These are phyloP conservation scores for Ophthalmolycus amberensis DNA, from an alignment of 2,113 vertebrate genomes.

Conservation along the genomic window DNA sequence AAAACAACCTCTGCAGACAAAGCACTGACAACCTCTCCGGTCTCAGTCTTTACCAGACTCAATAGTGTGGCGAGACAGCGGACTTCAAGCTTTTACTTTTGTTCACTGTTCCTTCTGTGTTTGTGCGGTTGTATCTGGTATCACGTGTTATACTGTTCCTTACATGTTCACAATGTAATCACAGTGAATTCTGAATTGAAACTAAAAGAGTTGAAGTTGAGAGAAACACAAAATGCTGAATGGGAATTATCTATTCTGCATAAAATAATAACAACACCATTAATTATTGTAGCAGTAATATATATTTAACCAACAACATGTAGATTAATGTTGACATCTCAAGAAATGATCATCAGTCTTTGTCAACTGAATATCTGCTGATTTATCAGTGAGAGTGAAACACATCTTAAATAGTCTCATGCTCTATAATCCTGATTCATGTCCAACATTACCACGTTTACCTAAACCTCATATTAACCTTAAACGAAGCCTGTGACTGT, in stretches of 20 bases:
- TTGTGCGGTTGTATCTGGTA: neutral
- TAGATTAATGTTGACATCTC: neutral
- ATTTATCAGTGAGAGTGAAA: neutral
- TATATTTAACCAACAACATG: neutral
- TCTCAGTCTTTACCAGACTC: neutral
- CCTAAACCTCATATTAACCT: neutral
- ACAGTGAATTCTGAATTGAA: neutral
- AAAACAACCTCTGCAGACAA: conserved; percentile 3
- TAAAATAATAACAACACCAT: neutral
- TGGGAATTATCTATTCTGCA: neutral
- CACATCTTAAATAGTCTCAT: neutral
- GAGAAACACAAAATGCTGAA: neutral
- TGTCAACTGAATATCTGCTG: neutral
- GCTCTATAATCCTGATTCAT: neutral
- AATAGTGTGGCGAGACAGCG: neutral
- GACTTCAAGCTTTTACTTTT: neutral
- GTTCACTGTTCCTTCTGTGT: neutral
- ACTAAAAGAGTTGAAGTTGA: neutral
- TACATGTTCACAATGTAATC: neutral
- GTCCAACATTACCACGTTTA: neutral
- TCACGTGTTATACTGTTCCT: neutral
- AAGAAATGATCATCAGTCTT: neutral
- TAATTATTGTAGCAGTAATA: neutral
- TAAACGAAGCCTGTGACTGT: neutral
- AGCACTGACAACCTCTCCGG: conserved; percentile 40